Evolutionary conservation across 2,888 invertebrate genomes (phyloP).

Genomic region (Pollenia amentaria): DNA sequence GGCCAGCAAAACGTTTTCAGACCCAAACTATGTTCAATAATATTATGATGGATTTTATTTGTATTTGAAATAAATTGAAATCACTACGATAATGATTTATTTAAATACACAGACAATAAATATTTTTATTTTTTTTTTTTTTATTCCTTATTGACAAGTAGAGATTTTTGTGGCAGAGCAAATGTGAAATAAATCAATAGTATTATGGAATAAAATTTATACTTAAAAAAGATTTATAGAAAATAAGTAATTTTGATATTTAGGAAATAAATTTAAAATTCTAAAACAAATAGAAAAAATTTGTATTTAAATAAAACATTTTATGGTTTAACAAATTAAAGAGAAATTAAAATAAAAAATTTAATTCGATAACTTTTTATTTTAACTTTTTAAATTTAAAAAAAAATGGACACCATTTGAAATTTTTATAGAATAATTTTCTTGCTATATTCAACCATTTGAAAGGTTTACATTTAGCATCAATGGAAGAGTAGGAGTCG

Average conservation of each 20-base stretch:
- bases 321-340: too few species aligned
- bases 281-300: too few species aligned
- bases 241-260: background rate
- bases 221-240: too few species aligned
- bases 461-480: too few species aligned
- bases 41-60: conserved; percentile 42
- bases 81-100: conserved; percentile 40
- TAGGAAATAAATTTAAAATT: background rate
- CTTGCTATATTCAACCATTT: too few species aligned
- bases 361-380: too few species aligned
- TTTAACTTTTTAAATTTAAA: too few species aligned
- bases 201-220: background rate
- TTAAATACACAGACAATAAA: conserved; percentile 38
- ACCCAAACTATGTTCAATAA: background rate
- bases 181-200: conserved; percentile 14
- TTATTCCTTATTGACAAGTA: background rate
- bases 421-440: too few species aligned
- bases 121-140: background rate
- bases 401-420: too few species aligned
- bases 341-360: too few species aligned
- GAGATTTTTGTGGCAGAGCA: conserved; percentile 10
- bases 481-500: too few species aligned
- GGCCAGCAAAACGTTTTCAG: conserved; percentile 13
- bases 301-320: too few species aligned
- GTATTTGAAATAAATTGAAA: conserved; percentile 55